Evolutionary conservation across 2,888 invertebrate genomes (phyloP).

Genomic region (Ophioninae sp.): DNA sequence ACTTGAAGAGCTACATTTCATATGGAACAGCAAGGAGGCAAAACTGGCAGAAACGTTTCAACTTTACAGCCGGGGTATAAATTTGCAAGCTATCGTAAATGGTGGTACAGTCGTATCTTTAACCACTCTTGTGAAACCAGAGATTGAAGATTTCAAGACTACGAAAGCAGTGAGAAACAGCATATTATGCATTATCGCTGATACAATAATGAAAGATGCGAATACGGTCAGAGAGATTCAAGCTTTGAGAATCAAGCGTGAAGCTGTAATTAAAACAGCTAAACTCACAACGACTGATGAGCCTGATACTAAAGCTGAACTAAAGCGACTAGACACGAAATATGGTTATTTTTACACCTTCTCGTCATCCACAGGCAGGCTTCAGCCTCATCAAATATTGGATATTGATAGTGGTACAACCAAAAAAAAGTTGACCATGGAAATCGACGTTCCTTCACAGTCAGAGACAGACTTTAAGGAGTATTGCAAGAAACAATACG

Average conservation of each 20-base stretch:
- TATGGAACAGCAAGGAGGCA: constrained; percentile 88
- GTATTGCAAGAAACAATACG: constrained; percentile 70
- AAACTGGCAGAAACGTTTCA: constrained; percentile 89
- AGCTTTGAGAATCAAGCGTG: constrained; percentile 80
- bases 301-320: neutral
- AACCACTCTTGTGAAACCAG: constrained; percentile 78
- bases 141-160: constrained; percentile 82
- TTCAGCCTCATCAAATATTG: constrained; percentile 93
- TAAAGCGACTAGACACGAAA: constrained; percentile 68
- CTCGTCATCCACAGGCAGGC: constrained; percentile 83
- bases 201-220: constrained; percentile 90
- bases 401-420: constrained; percentile 94
- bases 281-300: neutral
- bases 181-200: constrained; percentile 90
- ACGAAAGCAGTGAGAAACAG: constrained; percentile 84
- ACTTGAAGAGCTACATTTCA: constrained; percentile 91
- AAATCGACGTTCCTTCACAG: constrained; percentile 87
- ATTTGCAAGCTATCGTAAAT: constrained; percentile 85
- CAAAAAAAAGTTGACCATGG: constrained; percentile 88
- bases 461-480: constrained; percentile 84
- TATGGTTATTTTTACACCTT: constrained; percentile 91
- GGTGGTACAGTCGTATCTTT: constrained; percentile 78
- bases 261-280: constrained; percentile 72
- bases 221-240: constrained; percentile 88
- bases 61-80: constrained; percentile 87